These are phyloP conservation scores for Rhombomys opimus DNA, from an alignment of 2,113 vertebrate genomes.

Conservation along the genomic window DNA sequence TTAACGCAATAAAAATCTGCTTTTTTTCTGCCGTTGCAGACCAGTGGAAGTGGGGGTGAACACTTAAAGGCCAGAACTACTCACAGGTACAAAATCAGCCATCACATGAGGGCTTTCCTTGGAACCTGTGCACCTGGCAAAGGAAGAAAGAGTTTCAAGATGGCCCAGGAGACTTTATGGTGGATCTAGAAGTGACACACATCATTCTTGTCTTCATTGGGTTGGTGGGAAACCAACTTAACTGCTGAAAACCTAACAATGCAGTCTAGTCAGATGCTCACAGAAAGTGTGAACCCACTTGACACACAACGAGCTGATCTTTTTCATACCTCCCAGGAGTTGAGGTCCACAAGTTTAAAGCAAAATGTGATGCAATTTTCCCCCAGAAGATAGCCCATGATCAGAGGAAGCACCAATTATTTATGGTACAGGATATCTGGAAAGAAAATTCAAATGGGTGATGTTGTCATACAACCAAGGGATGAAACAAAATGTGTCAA, in stretches of 20 bases:
- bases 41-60: not conserved
- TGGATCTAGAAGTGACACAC: not conserved
- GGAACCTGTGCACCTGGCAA: not conserved
- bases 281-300: not conserved
- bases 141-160: not conserved
- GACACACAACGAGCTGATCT: not conserved
- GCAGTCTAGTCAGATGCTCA: not conserved
- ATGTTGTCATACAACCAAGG: not conserved
- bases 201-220: not conserved
- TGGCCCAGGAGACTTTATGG: not conserved
- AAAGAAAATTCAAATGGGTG: not conserved
- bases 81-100: not conserved
- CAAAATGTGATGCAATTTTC: not conserved
- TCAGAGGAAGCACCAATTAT: not conserved
- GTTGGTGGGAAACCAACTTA: not conserved
- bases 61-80: not conserved
- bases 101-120: not conserved
- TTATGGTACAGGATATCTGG: not conserved
- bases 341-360: not conserved
- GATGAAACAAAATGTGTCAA: not conserved
- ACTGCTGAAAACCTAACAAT: not conserved
- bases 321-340: not conserved
- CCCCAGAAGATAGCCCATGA: not conserved
- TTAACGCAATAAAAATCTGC: not conserved
- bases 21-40: not conserved